phyloP scores from a whole-genome alignment of 2,888 invertebrate species.

The Phyllotreta striolata region DNA sequence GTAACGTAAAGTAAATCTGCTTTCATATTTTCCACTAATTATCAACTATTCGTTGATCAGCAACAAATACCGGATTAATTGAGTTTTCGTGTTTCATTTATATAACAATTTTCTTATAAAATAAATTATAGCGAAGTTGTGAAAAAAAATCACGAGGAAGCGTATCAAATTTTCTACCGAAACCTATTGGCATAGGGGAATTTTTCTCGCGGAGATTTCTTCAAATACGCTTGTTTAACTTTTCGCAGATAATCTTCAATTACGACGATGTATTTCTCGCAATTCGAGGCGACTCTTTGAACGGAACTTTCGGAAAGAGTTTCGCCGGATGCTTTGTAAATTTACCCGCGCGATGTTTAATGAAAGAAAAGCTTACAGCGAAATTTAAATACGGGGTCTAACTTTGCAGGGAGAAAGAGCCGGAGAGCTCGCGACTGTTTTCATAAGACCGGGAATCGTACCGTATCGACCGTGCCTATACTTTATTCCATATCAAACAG shows the following conservation, averaged over 20 bases:
- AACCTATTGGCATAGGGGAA: slow-evolving; percentile 11
- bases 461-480: slow-evolving; percentile 14
- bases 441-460: slow-evolving; percentile 17
- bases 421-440: slow-evolving; percentile 6
- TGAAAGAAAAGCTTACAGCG: slow-evolving; percentile 23
- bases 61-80: slow-evolving; percentile 19
- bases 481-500: slow-evolving; percentile 17
- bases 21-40: slow-evolving; percentile 11
- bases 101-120: no score
- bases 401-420: slow-evolving; percentile 1
- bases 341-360: slow-evolving; percentile 20
- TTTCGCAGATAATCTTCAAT: slow-evolving; percentile 22
- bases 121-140: no score
- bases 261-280: slow-evolving; percentile 21
- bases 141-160: no score
- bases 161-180: background rate
- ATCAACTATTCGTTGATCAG: slow-evolving; percentile 16
- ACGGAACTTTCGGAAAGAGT: slow-evolving; percentile 17
- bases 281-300: slow-evolving; percentile 21
- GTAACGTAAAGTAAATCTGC: slow-evolving; percentile 3
- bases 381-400: slow-evolving; percentile 21
- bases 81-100: no score
- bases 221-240: slow-evolving; percentile 12
- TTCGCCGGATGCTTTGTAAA: slow-evolving; percentile 22
- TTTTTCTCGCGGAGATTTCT: background rate